phyloP scores from a whole-genome alignment of 2,113 vertebrate genomes.

The Nesoenas mayeri region DNA sequence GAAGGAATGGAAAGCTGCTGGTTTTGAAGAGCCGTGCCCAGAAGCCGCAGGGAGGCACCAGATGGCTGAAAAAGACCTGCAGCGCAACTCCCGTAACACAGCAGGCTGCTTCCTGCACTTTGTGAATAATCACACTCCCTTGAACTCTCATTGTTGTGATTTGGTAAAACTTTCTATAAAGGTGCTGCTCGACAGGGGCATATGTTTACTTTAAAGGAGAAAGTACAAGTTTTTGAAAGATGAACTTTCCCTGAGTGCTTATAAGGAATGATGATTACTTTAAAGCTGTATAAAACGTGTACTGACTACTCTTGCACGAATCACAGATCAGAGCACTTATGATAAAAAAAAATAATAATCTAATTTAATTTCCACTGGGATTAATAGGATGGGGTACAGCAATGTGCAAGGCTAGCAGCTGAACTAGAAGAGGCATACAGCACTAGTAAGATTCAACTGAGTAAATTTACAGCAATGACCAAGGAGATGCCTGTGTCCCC shows the following conservation, averaged over 20 bases:
- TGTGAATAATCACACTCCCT: not conserved
- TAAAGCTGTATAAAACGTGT: not conserved
- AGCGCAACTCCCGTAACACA: not conserved
- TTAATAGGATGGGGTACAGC: not conserved
- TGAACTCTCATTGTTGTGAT: not conserved
- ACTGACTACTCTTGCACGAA: not conserved
- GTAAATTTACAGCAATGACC: not conserved
- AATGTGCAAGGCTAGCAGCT: not conserved
- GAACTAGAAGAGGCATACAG: not conserved
- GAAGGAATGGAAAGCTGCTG: not conserved
- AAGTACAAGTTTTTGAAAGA: not conserved
- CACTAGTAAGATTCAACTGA: not conserved
- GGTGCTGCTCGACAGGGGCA: not conserved
- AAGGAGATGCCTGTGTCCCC: not conserved
- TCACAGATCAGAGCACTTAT: not conserved
- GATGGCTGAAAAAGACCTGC: not conserved
- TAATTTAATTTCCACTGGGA: not conserved
- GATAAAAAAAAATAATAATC: not conserved
- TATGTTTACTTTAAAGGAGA: not conserved
- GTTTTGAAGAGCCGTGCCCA: not conserved
- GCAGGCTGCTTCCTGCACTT: not conserved
- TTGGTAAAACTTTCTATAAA: not conserved
- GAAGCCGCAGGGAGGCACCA: conserved; percentile 10
- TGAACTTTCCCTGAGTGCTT: not conserved
- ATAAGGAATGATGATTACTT: not conserved